These are phyloP conservation scores for Fabriciana adippe DNA, from an alignment of 2,888 invertebrate genomes.

Conservation along the genomic window DNA sequence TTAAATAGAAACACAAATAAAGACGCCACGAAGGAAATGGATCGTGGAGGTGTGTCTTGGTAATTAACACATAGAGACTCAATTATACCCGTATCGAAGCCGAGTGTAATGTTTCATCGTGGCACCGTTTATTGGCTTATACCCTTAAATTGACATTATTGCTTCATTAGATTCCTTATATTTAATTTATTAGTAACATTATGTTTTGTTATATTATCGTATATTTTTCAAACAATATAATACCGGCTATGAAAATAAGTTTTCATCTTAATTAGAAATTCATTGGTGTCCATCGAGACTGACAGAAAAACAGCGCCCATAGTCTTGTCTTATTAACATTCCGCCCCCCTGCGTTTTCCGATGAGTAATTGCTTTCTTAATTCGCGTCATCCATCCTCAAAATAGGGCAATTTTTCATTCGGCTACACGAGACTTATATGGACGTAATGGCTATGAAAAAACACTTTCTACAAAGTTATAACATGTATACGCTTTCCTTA, in stretches of 20 bases:
- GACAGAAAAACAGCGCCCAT: slow-evolving; percentile 75
- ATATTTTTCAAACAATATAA: neutral
- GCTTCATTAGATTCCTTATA: slow-evolving; percentile 16
- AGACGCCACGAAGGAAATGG: slow-evolving; percentile 53
- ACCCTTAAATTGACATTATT: slow-evolving; percentile 28
- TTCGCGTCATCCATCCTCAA: slow-evolving; percentile 81
- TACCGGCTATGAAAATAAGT: slow-evolving; percentile 22
- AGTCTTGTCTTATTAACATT: slow-evolving; percentile 79
- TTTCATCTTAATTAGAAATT: slow-evolving; percentile 70
- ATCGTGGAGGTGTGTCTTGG: slow-evolving; percentile 57
- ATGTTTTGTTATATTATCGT: neutral
- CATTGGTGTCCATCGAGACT: slow-evolving; percentile 63
- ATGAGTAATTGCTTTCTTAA: slow-evolving; percentile 83
- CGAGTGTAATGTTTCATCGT: slow-evolving; percentile 73
- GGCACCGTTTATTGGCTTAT: slow-evolving; percentile 38
- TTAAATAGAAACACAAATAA: slow-evolving; percentile 54
- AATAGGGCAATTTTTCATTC: slow-evolving; percentile 80
- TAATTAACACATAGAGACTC: slow-evolving; percentile 73
- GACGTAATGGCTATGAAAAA: slow-evolving; percentile 56
- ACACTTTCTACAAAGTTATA: slow-evolving; percentile 41
- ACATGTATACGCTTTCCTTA: slow-evolving; percentile 17
- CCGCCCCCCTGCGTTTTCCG: slow-evolving; percentile 74
- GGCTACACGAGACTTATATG: slow-evolving; percentile 56
- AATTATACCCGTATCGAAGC: slow-evolving; percentile 67
- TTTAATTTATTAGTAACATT: neutral